Base-by-base conservation (phyloP, 2,888 invertebrate genomes). In the Mystacides longicornis region DNA sequence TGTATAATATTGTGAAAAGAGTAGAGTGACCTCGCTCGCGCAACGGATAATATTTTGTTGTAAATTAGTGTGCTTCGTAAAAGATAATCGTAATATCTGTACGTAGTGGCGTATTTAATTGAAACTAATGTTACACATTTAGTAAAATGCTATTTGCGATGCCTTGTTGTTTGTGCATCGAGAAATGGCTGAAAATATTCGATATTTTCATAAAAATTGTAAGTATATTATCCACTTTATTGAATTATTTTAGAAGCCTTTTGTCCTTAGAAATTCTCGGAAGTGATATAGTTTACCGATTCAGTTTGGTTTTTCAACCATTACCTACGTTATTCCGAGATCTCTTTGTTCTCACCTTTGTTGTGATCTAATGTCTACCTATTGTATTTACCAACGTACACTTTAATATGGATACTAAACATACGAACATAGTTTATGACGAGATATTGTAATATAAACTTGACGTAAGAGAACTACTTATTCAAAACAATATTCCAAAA, bases 341-440 rank as follows among this genome's bases (percentile, higher is more conserved):
- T 56, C 45, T 56, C 56, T 56, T 56, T 56, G 56, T 56, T 56
- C 53, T 47, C 37, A 53, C 56, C 56, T 56, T 56, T 56, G 56
- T 56, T 56, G 19, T 56, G 50, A 56, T 50, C 27, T 19, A 31
- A 49, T 54, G 37, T 37, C 7, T 37, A 37, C 14, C 4, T 37
- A 37, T 3, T 11, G 27, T 27, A 27, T 27, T 14, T 14, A 37
- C 4, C 37, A 37, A n/a, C 3, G 16, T 3, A 37, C 37, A 37
- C 37, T n/a, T n/a, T 37, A 37, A 37, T 27, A n/a, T n/a, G n/a
- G n/a, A n/a, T n/a, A n/a, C n/a, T n/a, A n/a, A n/a, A n/a, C n/a
- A n/a, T n/a, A n/a, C n/a, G n/a, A n/a, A n/a, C n/a, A n/a, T n/a
- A n/a, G n/a, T n/a, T n/a, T n/a, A n/a, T n/a, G n/a, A n/a, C n/a